Conservation (phyloP, 2,888 invertebrate species). For the Trichacis sp. region DNA sequence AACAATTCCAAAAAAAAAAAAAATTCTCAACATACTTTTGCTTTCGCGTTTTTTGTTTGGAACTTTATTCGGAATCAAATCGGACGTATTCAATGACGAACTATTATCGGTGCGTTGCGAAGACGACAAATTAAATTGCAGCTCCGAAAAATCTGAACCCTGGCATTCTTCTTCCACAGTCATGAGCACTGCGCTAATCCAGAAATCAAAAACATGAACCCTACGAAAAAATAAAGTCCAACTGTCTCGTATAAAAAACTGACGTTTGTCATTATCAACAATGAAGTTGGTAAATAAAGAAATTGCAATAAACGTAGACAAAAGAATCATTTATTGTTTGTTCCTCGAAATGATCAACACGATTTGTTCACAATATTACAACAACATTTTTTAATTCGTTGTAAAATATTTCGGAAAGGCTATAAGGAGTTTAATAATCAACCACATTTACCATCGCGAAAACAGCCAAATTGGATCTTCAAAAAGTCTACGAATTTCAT, state of each 20-base stretch:
- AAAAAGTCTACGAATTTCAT: no score
- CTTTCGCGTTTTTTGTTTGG: neutral
- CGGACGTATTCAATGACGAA: neutral
- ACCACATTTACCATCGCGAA: no score
- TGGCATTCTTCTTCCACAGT: neutral
- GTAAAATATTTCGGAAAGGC: neutral
- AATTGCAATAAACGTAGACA: neutral
- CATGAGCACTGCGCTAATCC: neutral
- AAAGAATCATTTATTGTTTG: neutral
- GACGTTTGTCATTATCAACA: neutral
- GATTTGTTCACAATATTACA: neutral
- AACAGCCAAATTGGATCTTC: neutral
- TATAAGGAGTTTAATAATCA: neutral
- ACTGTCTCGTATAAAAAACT: neutral
- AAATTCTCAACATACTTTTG: no score
- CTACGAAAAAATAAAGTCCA: no score
- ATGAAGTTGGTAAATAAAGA: neutral
- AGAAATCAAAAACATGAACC: neutral
- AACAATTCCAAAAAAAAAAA: no score
- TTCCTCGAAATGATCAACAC: neutral
- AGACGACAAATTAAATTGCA: neutral
- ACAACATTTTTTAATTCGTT: neutral
- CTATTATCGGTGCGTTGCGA: neutral
- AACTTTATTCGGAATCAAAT: no score
- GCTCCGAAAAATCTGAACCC: neutral